These are phyloP conservation scores for Brachirus orientalis DNA, from an alignment of 2,113 vertebrate species.

Conservation along the genomic window DNA sequence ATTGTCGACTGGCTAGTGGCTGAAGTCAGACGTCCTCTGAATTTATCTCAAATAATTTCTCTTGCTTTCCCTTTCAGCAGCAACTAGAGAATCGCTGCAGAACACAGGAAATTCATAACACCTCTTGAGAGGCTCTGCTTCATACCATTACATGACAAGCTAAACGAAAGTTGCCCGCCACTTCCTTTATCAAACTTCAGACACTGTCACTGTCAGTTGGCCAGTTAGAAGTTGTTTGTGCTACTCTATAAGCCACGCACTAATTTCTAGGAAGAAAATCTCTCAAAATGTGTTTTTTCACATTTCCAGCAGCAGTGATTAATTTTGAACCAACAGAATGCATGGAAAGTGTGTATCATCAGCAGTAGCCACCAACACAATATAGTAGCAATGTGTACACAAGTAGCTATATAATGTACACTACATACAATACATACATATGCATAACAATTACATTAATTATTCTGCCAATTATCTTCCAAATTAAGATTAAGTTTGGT, in stretches of 20 bases:
- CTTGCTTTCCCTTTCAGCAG: slow-evolving; percentile 38
- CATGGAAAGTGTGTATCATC: background rate
- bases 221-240: background rate
- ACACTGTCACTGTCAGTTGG: background rate
- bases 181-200: background rate
- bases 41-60: slow-evolving; percentile 30
- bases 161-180: slow-evolving; percentile 3
- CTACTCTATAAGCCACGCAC: background rate
- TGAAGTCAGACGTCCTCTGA: background rate
- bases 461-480: background rate
- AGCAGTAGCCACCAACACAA: background rate
- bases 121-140: slow-evolving; percentile 11
- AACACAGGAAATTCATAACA: slow-evolving; percentile 42
- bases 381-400: too few relatives aligned
- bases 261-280: background rate
- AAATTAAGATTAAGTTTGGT: too few relatives aligned
- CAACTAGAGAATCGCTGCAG: slow-evolving; percentile 42
- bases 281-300: background rate
- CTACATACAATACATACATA: too few relatives aligned
- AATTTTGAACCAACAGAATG: background rate
- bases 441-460: background rate
- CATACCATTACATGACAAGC: slow-evolving; percentile 6
- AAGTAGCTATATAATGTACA: too few relatives aligned
- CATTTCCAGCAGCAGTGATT: background rate
- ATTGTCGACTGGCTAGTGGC: too few relatives aligned